Base-by-base conservation (phyloP, 2,797 vertebrate genomes). In the Sebastes iracundus region DNA sequence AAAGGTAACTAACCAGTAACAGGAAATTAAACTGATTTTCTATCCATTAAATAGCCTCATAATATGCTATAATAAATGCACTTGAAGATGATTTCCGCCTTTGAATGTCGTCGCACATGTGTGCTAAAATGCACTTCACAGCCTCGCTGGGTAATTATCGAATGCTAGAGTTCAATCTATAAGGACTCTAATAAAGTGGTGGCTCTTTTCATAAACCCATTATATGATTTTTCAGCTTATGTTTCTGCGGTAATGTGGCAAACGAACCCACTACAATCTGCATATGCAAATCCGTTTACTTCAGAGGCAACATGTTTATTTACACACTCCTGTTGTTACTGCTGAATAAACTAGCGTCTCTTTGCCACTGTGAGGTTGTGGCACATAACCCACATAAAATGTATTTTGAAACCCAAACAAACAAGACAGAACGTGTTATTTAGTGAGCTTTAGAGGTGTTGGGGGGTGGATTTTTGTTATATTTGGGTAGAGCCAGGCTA, bases 1-100 rank as follows among this genome's bases (percentile, higher is more conserved):
- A 82, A 90, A 87, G 81, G 86, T 81, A 85, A 66, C 81, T 75
- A 71, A 88, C 82, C 46, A 56, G 28, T 52, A 56, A 61, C 56
- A 53, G 55, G 55, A 77, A 79, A 61, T 67, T 11, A 30, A 72
- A 59, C 28, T 6, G 11, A 35, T 67, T 68, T 23, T 68, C 35
- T 3, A 7, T 60, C 35, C 33, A 46, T 81, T 85, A 28, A 80
- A 81, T 60, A 30, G 25, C 52, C 5, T 52, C 42, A 68, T 28
- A 22, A 75, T 23, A 14, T 4, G 4, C 23, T 80, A 52, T 52
- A 52, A 87, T 78, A 23, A 73, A 81, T 75, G 71, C 70, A 74
- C 58, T 82, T 53, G 28, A 32, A 38, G 42, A 75, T 63, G 61
- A 82, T 33, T 66, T 53, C 58, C 69, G 33, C 25, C 62, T 68